These are phyloP conservation scores for Ceratina australensis DNA, from an alignment of 1,140 invertebrate genomes.

Conservation along the genomic window DNA sequence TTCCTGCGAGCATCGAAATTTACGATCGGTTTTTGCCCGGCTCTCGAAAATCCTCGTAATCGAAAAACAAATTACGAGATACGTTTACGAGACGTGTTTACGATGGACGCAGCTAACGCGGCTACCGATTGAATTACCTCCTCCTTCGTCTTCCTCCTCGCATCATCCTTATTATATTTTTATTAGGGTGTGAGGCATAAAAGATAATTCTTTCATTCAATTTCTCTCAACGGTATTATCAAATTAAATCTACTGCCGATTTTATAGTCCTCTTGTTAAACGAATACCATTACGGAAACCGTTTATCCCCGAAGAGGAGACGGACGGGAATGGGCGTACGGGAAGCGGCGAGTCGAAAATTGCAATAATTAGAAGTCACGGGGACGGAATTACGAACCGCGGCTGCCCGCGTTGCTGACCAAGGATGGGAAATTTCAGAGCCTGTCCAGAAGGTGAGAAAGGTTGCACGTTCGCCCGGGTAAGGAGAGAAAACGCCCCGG, in stretches of 20 bases:
- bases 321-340: not conserved
- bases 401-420: conserved; percentile 40
- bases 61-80: not conserved
- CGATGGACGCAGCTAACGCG: too few relatives aligned
- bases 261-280: too few relatives aligned
- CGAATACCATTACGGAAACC: not conserved
- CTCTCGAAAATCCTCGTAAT: not conserved
- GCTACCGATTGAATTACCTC: too few relatives aligned
- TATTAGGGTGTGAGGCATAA: too few relatives aligned
- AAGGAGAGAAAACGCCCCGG: not conserved
- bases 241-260: too few relatives aligned
- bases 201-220: too few relatives aligned
- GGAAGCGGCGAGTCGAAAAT: conserved; percentile 4
- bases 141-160: too few relatives aligned
- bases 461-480: not conserved
- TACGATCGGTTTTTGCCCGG: conserved; percentile 17
- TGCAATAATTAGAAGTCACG: conserved; percentile 46
- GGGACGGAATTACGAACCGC: conserved; percentile 42
- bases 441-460: conserved; percentile 33
- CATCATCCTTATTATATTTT: too few relatives aligned
- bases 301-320: not conserved
- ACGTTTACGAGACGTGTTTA: not conserved
- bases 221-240: too few relatives aligned
- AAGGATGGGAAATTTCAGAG: conserved; percentile 48
- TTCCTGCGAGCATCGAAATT: conserved; percentile 14